These are phyloP conservation scores for Forbesichthys papilliferus DNA, from an alignment of 2,113 vertebrate genomes.

Conservation along the genomic window DNA sequence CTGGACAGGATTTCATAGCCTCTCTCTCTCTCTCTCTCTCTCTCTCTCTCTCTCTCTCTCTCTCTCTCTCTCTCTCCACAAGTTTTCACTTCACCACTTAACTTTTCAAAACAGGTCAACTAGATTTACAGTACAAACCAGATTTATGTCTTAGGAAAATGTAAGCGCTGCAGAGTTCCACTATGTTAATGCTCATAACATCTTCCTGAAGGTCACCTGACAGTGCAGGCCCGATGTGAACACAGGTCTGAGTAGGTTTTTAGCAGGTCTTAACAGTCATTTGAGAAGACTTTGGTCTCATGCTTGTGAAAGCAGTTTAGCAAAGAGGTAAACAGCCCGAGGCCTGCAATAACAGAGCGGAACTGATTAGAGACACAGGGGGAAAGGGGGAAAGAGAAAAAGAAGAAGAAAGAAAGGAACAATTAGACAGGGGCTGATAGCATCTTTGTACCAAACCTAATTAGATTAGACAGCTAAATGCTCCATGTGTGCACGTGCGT, in stretches of 20 bases:
- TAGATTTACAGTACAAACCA: conserved; percentile 44
- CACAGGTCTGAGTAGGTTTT: conserved; percentile 33
- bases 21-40: conserved; percentile 8
- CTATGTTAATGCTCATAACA: conserved; percentile 48
- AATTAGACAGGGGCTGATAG: conserved; percentile 72
- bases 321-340: conserved; percentile 59
- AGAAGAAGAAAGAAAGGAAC: conserved; percentile 42
- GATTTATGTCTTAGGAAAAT: conserved; percentile 46
- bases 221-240: conserved; percentile 40
- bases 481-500: conserved; percentile 11
- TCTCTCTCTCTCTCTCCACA: conserved; percentile 15
- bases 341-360: conserved; percentile 73
- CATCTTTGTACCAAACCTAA: conserved; percentile 70
- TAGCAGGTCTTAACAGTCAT: conserved; percentile 52
- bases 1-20: conserved; percentile 51
- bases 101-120: conserved; percentile 54
- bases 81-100: conserved; percentile 43
- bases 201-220: conserved; percentile 32
- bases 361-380: conserved; percentile 66
- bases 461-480: conserved; percentile 68
- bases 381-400: conserved; percentile 28
- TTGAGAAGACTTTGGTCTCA: conserved; percentile 65
- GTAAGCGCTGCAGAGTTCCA: conserved; percentile 33
- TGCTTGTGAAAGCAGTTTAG: conserved; percentile 73
- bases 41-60: not conserved